Base-by-base conservation (phyloP, 1,140 invertebrate genomes). In the Drosophila hydei region DNA sequence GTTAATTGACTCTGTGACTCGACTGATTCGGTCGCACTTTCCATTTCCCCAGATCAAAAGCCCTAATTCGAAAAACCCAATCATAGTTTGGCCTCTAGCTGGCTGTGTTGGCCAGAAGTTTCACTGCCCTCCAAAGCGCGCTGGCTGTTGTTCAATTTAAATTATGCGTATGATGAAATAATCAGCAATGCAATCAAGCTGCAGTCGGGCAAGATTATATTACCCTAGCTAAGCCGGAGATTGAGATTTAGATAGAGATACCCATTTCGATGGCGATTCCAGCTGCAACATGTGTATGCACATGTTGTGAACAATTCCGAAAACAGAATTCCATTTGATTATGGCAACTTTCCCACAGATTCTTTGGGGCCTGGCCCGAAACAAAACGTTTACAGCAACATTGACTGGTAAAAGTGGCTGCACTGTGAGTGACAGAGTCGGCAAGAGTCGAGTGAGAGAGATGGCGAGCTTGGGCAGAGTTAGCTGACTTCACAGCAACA, bases 121-220 rank as follows among this genome's bases (percentile, higher is more conserved):
- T 79, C 69, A 54, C 51, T 50, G 77, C 38, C 56, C 60, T 72
- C 65, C 56, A 58, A 74, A 75, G 70, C 76, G 65, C 36, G 21
- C 19, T 7, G 11, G 71, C 56, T 73, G 78, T 63, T 88, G 83
- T 83, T 81, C 50, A 75, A 73, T 73, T 88, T 83, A 88, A 87
- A 83, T 87, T 87, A 85, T 85, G 81, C 81, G 72, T 72, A 69
- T 83, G 83, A 87, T 77, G 81, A 87, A 87, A 87, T 76, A 87
- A 87, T 87, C 83, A 88, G 72, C 68, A 81, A 42, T 88, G 83
- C 84, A 87, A 87, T 87, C 83, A 88, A 78, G 83, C 72, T 60
- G 21, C 60, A 75, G 67, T 69, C 63, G 30, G 48, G 50, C 25
- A 27, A 84, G 77, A 77, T 85, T 77, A 77, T 77, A 62, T 80